A percentile compares a stretch with the other conserved stretches of the same genome.
These are phyloP conservation scores for Drosophila flavopinicola DNA, from an alignment of 2,888 invertebrate genomes.

Conservation along the genomic window DNA sequence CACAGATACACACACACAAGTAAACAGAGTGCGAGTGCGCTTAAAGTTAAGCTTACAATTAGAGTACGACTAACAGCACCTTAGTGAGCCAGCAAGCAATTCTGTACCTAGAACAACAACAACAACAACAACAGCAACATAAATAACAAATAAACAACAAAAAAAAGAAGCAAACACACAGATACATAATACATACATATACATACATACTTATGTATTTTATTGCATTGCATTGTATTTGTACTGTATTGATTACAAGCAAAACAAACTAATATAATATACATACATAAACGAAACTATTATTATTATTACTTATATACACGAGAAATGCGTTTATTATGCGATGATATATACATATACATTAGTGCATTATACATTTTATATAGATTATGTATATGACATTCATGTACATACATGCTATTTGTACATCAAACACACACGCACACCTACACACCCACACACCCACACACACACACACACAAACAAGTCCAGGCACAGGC, in stretches of 20 bases:
- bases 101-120: constrained; percentile 79
- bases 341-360: constrained; percentile 51
- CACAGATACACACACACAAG: neutral
- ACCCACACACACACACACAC: constrained; percentile 3
- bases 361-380: constrained; percentile 46
- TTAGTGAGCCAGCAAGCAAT: constrained; percentile 74
- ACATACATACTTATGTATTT: constrained; percentile 53
- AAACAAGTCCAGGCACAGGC: constrained; percentile 31
- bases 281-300: constrained; percentile 56
- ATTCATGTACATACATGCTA: constrained; percentile 68
- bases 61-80: constrained; percentile 61
- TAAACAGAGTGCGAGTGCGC: constrained; percentile 6
- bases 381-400: constrained; percentile 75
- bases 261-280: constrained; percentile 42
- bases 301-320: constrained; percentile 50
- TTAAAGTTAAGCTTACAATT: constrained; percentile 60
- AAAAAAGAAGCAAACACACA: constrained; percentile 24
- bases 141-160: neutral
- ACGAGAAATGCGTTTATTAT: constrained; percentile 70
- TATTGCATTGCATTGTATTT: constrained; percentile 43
- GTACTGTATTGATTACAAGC: constrained; percentile 45
- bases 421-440: constrained; percentile 16
- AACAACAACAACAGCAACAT: constrained; percentile 5
- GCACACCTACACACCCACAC: constrained; percentile 20
- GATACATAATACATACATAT: constrained; percentile 27